Percentiles rank a stretch among this genome's conserved stretches.
These are phyloP conservation scores for Scaptomyza montana DNA, from an alignment of 1,140 invertebrate species.

Conservation along the genomic window DNA sequence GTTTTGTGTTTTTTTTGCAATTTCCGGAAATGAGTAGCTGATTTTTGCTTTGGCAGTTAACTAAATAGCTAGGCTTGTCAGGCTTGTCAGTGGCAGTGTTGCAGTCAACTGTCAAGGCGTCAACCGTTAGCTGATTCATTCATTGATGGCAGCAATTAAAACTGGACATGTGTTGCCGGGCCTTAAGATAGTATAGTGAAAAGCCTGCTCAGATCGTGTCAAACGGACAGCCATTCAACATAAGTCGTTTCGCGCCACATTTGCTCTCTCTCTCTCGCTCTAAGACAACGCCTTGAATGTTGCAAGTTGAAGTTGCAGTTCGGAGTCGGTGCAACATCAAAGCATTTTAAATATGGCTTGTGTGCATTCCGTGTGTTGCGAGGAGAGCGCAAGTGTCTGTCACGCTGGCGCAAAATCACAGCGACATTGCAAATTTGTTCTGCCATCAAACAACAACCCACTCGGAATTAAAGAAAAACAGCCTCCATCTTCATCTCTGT, in stretches of 20 bases:
- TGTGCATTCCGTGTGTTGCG: constrained; percentile 32
- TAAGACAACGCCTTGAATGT: constrained; percentile 24
- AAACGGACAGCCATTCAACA: constrained; percentile 44
- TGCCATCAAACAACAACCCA: constrained; percentile 78
- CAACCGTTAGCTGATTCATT: constrained; percentile 48
- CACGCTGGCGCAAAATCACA: constrained; percentile 54
- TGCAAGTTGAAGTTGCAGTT: constrained; percentile 2
- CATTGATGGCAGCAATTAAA: constrained; percentile 57
- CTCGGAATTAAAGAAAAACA: constrained; percentile 46
- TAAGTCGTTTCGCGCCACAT: constrained; percentile 41
- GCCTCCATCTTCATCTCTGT: neutral
- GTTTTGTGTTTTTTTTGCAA: constrained; percentile 2
- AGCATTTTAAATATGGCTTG: constrained; percentile 73
- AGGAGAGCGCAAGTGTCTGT: constrained; percentile 38
- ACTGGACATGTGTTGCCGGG: constrained; percentile 44
- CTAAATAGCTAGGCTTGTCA: constrained; percentile 29
- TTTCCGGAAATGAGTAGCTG: constrained; percentile 75
- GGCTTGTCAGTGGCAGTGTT: neutral
- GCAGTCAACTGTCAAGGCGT: constrained; percentile 28
- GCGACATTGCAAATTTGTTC: constrained; percentile 73
- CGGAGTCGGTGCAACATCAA: constrained; percentile 60
- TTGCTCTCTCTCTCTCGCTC: neutral
- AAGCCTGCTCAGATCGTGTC: constrained; percentile 38
- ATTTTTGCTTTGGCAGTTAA: constrained; percentile 28
- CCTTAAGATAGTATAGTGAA: constrained; percentile 4